phyloP scores from a whole-genome alignment of 1,140 invertebrate species.

The Formica exsecta region DNA sequence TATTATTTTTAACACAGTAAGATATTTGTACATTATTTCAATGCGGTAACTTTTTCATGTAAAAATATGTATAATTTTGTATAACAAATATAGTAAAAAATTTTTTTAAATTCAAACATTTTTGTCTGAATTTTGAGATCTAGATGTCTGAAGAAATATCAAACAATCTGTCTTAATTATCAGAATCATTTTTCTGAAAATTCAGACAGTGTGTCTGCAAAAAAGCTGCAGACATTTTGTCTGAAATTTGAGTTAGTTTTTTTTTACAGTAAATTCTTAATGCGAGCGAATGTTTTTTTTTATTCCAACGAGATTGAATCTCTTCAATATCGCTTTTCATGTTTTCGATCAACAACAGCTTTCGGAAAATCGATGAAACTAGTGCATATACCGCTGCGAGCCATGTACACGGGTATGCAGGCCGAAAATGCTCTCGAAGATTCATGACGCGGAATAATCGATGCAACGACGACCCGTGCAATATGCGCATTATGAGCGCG shows the following conservation, averaged over 20 bases:
- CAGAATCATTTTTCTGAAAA: too few species aligned
- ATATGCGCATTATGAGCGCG: slow-evolving; percentile 68
- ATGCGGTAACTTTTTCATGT: not conserved
- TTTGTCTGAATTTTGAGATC: too few species aligned
- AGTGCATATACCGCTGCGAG: not conserved
- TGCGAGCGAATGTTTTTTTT: not conserved
- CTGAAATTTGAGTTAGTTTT: too few species aligned
- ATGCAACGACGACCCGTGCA: slow-evolving; percentile 64
- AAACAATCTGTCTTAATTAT: too few species aligned
- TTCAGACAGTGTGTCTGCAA: too few species aligned
- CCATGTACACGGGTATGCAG: not conserved
- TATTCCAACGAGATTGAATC: not conserved
- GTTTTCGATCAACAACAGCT: not conserved
- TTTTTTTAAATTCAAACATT: too few species aligned
- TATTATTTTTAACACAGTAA: not conserved
- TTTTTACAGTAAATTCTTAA: not conserved
- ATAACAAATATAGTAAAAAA: too few species aligned
- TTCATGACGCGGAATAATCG: slow-evolving; percentile 79
- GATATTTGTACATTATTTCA: not conserved
- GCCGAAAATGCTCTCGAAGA: slow-evolving; percentile 63
- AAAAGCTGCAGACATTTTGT: too few species aligned
- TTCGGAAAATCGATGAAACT: slow-evolving; percentile 63
- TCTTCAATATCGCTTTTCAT: not conserved
- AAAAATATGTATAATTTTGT: not conserved
- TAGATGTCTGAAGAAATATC: too few species aligned